These are phyloP conservation scores for Ameiurus melas DNA, from an alignment of 2,113 vertebrate species.

Conservation along the genomic window DNA sequence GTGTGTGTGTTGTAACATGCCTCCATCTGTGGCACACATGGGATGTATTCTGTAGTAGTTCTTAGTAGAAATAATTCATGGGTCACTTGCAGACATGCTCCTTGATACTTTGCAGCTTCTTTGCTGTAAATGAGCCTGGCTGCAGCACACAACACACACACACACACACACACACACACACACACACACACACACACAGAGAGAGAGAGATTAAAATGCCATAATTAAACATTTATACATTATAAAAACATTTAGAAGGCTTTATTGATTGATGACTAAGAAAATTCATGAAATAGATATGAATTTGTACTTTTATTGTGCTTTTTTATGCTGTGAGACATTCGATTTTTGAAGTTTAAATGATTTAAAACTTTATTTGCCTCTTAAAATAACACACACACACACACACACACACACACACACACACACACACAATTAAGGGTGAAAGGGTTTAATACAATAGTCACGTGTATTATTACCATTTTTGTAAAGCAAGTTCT, in stretches of 20 bases:
- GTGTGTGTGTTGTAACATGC: slow-evolving; percentile 35
- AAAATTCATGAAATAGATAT: too few species aligned
- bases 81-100: slow-evolving; percentile 52
- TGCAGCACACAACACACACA: background rate
- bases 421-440: too few species aligned
- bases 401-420: too few species aligned
- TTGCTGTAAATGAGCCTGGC: slow-evolving; percentile 37
- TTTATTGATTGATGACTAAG: background rate
- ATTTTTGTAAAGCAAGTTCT: background rate
- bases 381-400: too few species aligned
- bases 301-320: too few species aligned
- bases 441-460: background rate
- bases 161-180: slow-evolving; percentile 1
- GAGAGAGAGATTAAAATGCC: background rate
- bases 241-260: background rate
- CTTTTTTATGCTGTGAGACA: background rate
- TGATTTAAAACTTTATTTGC: too few species aligned
- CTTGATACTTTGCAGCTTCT: slow-evolving; percentile 51
- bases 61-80: slow-evolving; percentile 43
- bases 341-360: too few species aligned
- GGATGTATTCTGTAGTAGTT: slow-evolving; percentile 45
- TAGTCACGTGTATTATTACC: background rate
- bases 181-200: background rate
- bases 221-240: background rate
- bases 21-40: slow-evolving; percentile 60